Base-by-base conservation (phyloP, 2,797 vertebrate species). In the Lemur catta region DNA sequence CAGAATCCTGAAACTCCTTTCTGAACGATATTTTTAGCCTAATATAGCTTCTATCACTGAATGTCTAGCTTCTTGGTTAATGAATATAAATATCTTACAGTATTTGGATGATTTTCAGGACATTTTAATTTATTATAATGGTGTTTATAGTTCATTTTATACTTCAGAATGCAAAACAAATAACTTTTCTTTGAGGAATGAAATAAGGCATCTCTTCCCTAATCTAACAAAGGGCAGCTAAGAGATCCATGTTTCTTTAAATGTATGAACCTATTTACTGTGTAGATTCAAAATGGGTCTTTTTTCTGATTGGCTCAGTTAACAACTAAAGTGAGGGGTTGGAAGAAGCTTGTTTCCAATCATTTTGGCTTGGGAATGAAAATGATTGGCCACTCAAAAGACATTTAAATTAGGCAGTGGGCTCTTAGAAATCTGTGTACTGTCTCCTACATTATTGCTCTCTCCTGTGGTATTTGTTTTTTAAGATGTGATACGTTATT, bases 401-500 rank as follows among this genome's bases (percentile, higher is more conserved):
- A 33, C 76, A 93, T 88, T 96, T 98, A 98, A 92, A 95, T 96
- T 82, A 95, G 74, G 33, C 63, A 97, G 30, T 92, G 76, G 94
- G 84, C 94, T 97, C 96, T 96, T 97, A 95, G 95, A 91, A 97
- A 97, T 94, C 61, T 94, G 20, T 92, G 96, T 91, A 85, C 71
- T 80, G 75, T 90, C 93, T 95, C 22, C 85, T 96, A 95, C n/a
- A 90, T 91, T 97, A 94, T 95, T 98, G 98, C 97, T 98, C 92
- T 98, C 97, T 97, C 93, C 74, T 94, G 92, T 89, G 79, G 43
- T 79, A 30, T 96, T 91, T 79, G 4, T 97, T 98, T 98, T 97
- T 97, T 95, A 98, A 97, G 97, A 98, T 98, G 97, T 97, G 97
- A 97, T 98, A 97, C 63, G 95, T 97, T 98, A 96, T 92, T 97